These are phyloP conservation scores for Callimorpha dominula DNA, from an alignment of 2,888 invertebrate species.

Conservation along the genomic window DNA sequence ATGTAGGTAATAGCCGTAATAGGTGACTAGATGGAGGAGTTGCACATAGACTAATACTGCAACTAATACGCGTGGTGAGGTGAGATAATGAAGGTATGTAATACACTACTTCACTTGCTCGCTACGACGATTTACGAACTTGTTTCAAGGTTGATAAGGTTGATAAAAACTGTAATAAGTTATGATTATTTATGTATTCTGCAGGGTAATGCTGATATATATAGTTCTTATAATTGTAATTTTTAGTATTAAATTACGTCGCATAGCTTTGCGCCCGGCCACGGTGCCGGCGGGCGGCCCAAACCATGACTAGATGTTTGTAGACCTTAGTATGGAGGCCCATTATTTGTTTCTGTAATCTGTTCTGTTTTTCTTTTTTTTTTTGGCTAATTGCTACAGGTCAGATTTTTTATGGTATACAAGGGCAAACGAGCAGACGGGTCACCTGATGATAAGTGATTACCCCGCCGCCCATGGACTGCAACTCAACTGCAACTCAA, in stretches of 20 bases:
- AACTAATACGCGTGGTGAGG: slow-evolving; percentile 28
- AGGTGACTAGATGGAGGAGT: neutral
- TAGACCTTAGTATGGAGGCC: neutral
- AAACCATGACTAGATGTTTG: neutral
- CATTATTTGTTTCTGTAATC: neutral
- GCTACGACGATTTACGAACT: neutral
- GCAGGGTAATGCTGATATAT: neutral
- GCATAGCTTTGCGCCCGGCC: neutral
- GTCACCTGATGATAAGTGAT: too few relatives aligned
- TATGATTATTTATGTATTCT: neutral
- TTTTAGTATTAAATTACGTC: neutral
- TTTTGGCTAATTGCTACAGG: too few relatives aligned
- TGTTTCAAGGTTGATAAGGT: neutral
- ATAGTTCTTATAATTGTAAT: neutral
- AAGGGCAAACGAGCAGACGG: too few relatives aligned
- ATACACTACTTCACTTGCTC: neutral
- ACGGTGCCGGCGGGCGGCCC: neutral
- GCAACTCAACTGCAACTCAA: too few relatives aligned
- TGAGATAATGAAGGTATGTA: neutral
- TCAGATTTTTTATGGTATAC: too few relatives aligned
- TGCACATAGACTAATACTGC: slow-evolving; percentile 35
- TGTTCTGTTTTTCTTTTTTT: too few relatives aligned
- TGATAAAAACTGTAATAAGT: neutral
- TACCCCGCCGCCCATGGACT: too few relatives aligned
- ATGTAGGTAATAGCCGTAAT: neutral